phyloP scores from a whole-genome alignment of 2,113 vertebrate genomes.

The Saimiri boliviensis region DNA sequence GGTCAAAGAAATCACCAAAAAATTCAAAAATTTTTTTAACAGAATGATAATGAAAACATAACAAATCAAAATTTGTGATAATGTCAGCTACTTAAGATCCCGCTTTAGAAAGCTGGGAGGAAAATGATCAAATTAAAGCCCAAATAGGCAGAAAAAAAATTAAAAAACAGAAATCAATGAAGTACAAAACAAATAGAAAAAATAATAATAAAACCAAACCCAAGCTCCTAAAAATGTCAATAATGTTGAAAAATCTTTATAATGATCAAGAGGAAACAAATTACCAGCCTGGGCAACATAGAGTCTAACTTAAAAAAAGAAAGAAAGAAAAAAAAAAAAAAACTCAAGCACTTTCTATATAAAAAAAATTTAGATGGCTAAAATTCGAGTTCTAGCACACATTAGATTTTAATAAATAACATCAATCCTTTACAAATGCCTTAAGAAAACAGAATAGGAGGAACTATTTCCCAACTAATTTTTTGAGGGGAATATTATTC shows the following conservation, averaged over 20 bases:
- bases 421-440: neutral
- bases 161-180: neutral
- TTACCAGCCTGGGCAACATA: neutral
- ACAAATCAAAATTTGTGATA: constrained; percentile 7
- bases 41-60: neutral
- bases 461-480: neutral
- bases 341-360: neutral
- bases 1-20: constrained; percentile 11
- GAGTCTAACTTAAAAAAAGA: neutral
- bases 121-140: neutral
- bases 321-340: neutral
- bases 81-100: neutral
- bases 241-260: neutral
- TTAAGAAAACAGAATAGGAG: neutral
- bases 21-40: neutral
- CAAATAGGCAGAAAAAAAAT: neutral
- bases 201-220: constrained; percentile 11
- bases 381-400: constrained; percentile 1
- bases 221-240: neutral
- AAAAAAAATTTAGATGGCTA: neutral
- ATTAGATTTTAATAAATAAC: too few species aligned
- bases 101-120: neutral
- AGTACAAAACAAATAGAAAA: neutral
- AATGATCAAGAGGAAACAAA: neutral
- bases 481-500: neutral